Conservation (phyloP, 2,888 invertebrate species). For the Leptinotarsa juncta region DNA sequence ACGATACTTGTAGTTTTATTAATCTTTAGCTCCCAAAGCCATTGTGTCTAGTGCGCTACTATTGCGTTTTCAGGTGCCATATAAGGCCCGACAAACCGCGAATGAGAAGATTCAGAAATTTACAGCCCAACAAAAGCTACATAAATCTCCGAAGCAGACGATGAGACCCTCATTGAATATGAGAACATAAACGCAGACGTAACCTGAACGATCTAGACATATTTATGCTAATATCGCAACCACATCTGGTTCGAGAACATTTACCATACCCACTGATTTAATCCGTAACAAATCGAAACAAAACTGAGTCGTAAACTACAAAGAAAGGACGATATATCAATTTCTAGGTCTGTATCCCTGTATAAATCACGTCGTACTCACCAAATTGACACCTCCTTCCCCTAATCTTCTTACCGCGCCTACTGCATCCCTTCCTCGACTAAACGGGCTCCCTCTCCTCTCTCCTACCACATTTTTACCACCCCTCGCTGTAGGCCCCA, state of each 20-base stretch:
- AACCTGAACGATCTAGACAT: slow-evolving; percentile 47
- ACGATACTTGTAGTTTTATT: not conserved
- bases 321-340: slow-evolving; percentile 55
- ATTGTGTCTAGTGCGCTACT: not conserved
- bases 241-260: slow-evolving; percentile 46
- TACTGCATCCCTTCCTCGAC: slow-evolving; percentile 26
- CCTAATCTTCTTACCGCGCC: slow-evolving; percentile 21
- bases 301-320: slow-evolving; percentile 54
- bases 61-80: slow-evolving; percentile 12
- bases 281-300: slow-evolving; percentile 53
- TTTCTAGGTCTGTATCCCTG: slow-evolving; percentile 50
- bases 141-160: slow-evolving; percentile 38
- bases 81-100: slow-evolving; percentile 10
- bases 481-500: slow-evolving; percentile 29
- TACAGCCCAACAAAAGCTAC: slow-evolving; percentile 31
- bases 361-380: slow-evolving; percentile 55
- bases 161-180: slow-evolving; percentile 30
- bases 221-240: slow-evolving; percentile 49
- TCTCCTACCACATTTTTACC: slow-evolving; percentile 31
- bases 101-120: slow-evolving; percentile 12
- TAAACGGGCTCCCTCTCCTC: slow-evolving; percentile 29
- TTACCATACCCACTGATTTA: slow-evolving; percentile 49
- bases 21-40: not conserved
- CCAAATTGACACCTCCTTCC: slow-evolving; percentile 55
- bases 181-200: slow-evolving; percentile 41